phyloP scores from a whole-genome alignment of 92 coral and sea anemone species.

The Galaxea fascicularis region DNA sequence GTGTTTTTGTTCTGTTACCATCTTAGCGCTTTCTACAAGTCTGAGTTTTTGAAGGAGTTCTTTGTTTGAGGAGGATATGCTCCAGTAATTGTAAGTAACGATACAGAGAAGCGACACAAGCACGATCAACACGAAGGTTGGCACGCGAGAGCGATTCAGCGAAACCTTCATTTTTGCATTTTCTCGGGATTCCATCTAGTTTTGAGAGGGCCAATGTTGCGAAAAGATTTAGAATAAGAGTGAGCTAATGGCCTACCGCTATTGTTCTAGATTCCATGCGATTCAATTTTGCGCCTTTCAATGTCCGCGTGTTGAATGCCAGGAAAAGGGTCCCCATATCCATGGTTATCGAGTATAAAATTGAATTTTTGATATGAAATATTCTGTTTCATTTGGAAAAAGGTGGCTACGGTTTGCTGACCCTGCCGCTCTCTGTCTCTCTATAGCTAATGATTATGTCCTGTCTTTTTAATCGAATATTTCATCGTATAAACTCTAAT shows the following conservation, averaged over 20 bases:
- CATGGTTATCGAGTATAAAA: slow-evolving; percentile 25
- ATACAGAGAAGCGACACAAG: slow-evolving; percentile 5
- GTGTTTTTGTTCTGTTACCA: not conserved
- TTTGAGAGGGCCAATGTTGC: not conserved
- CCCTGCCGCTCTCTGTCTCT: too few relatives aligned
- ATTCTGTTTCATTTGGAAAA: not conserved
- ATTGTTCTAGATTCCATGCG: not conserved
- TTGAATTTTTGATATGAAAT: not conserved
- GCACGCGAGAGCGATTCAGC: slow-evolving; percentile 21
- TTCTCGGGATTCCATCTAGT: not conserved
- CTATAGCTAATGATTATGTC: too few relatives aligned
- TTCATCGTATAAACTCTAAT: too few relatives aligned
- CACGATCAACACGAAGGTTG: not conserved
- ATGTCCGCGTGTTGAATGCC: slow-evolving; percentile 28
- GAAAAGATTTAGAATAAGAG: not conserved
- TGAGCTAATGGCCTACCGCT: not conserved
- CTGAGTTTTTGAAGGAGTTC: not conserved
- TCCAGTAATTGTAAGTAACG: slow-evolving; percentile 13
- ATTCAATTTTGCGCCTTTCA: not conserved
- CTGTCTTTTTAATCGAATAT: too few relatives aligned
- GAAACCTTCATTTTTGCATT: slow-evolving; percentile 19
- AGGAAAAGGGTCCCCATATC: not conserved
- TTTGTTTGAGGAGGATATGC: not conserved
- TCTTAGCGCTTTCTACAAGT: not conserved
- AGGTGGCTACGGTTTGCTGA: too few relatives aligned